Evolutionary conservation across 1,140 invertebrate species (phyloP).

Genomic region (Galleria mellonella): DNA sequence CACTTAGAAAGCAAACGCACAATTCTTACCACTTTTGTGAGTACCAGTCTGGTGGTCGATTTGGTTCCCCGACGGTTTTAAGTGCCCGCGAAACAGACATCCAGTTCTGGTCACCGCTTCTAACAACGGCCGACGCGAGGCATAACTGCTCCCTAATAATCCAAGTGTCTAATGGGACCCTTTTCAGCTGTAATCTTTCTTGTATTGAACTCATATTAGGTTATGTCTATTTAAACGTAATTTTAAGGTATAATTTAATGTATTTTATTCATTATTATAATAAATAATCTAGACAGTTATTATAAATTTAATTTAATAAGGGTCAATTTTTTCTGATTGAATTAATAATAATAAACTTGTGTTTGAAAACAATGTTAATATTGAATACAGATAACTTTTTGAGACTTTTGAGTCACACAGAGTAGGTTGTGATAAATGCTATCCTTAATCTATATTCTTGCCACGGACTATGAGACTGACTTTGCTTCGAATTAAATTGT

Average conservation of each 20-base stretch:
- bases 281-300: background rate
- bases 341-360: too few relatives aligned
- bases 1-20: too few relatives aligned
- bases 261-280: background rate
- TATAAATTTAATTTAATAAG: background rate
- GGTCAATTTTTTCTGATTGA: background rate
- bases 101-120: slow-evolving; percentile 96
- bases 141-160: slow-evolving; percentile 88
- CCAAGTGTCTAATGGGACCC: slow-evolving; percentile 87
- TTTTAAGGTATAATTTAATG: slow-evolving; percentile 4
- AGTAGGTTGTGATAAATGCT: too few relatives aligned
- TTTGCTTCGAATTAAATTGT: too few relatives aligned
- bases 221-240: slow-evolving; percentile 8
- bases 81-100: slow-evolving; percentile 89
- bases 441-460: too few relatives aligned
- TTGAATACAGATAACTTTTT: too few relatives aligned
- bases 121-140: slow-evolving; percentile 88
- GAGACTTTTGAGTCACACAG: too few relatives aligned
- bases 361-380: too few relatives aligned
- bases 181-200: slow-evolving; percentile 79
- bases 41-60: slow-evolving; percentile 90
- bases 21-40: slow-evolving; percentile 87
- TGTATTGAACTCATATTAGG: slow-evolving; percentile 73
- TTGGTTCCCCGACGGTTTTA: slow-evolving; percentile 83
- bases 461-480: too few relatives aligned